Evolutionary conservation across 35 echinoderm and acorn worm species (phyloP), one percentile per base, ranked within the genome.

Genomic region (Diadema setosum): DNA sequence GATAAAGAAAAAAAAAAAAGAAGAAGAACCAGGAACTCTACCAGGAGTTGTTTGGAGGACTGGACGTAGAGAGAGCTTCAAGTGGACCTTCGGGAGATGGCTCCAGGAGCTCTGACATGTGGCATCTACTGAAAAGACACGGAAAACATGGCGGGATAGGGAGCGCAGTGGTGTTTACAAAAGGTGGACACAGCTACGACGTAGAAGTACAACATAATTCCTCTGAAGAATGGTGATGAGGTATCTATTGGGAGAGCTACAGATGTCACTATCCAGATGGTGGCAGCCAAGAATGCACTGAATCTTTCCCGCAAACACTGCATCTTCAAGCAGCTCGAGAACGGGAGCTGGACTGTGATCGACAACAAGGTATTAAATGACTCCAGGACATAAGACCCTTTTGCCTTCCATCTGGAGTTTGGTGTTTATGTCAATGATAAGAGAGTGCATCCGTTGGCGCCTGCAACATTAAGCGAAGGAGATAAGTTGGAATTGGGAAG

Each of bases 261-360:
- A 31, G 92, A 92, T 94, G 96, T 99, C 0, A 88, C 80, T 24
- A 88, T 99, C 4, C 92, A 94, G 82, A 58, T 99, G 11, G 39
- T 99, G 35, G 89, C 96, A 20, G 82, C 49, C 49, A 91, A 85
- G 65, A 94, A 92, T 58, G 84, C 84, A n/a, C 80, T 93, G 45
- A 85, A 91, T 84, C 75, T 99, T 18, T 99, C 96, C 42, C 87
- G 96, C 64, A 94, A 92, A 49, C 96, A 99, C 91, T 93, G 89
- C 24, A 95, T 86, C 35, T 95, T 99, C 83, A 94, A 94, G 45
- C 81, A 95, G 44, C 82, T 61, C 25, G 82, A 85, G 20, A 74
- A 39, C n/a, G 89, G 93, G 1, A 83, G 83, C 43, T 99, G 96
- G 96, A 87, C 90, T 27, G 82, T 99, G 5, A 92, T 82, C 55